Evolutionary conservation across 2,113 vertebrate genomes (phyloP).

Genomic region (Carollia perspicillata): DNA sequence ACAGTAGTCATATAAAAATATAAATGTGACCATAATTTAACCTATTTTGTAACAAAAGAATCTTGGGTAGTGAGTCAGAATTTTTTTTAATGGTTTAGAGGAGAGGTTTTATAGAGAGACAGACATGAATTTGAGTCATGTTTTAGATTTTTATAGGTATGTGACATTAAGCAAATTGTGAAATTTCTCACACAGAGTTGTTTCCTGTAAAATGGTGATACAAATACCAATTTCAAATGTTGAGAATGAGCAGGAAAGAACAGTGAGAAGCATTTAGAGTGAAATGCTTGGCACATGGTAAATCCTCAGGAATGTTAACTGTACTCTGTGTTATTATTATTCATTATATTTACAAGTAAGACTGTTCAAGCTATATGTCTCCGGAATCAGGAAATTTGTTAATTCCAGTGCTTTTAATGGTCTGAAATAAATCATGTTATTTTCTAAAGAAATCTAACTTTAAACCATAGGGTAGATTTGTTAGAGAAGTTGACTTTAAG

Average conservation of each 20-base stretch:
- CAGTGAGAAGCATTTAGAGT: background rate
- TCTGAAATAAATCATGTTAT: background rate
- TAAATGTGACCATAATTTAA: background rate
- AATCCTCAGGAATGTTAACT: background rate
- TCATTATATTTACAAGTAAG: background rate
- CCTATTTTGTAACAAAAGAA: background rate
- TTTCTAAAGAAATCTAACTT: background rate
- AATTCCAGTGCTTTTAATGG: background rate
- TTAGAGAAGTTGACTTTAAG: background rate
- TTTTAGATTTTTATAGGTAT: background rate
- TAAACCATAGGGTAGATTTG: background rate
- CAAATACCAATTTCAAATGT: background rate
- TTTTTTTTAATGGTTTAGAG: background rate
- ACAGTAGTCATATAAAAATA: background rate
- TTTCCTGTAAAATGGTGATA: background rate
- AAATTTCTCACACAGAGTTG: background rate
- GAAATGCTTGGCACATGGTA: background rate
- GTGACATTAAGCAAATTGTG: background rate
- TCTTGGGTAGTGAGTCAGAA: background rate
- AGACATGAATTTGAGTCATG: background rate
- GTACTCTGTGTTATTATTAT: background rate
- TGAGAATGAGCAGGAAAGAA: background rate
- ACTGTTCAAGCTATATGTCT: accelerated
- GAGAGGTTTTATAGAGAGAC: background rate
- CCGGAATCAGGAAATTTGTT: background rate